phyloP scores from a whole-genome alignment of 1,140 invertebrate genomes.

The Agraylea sexmaculata region DNA sequence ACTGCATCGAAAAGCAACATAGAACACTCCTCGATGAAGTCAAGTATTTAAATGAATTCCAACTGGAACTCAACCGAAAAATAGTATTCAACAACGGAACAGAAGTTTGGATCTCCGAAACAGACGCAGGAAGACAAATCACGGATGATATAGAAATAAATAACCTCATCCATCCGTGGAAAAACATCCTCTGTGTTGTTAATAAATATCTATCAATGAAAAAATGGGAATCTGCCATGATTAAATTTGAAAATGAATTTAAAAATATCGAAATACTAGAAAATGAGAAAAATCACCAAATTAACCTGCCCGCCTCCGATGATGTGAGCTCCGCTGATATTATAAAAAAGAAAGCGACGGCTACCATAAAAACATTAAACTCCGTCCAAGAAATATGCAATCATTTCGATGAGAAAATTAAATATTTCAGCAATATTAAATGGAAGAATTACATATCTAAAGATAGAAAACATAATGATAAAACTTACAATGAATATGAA shows the following conservation, averaged over 20 bases:
- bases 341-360: too few species aligned
- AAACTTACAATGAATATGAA: constrained; percentile 7
- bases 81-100: constrained; percentile 10
- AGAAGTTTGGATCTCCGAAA: constrained; percentile 8
- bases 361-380: too few species aligned
- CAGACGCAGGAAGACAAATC: neutral
- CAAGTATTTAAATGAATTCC: constrained; percentile 2
- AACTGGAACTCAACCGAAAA: constrained; percentile 6
- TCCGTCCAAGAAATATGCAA: too few species aligned
- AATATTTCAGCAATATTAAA: too few species aligned
- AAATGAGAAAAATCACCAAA: constrained; percentile 6
- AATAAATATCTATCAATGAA: too few species aligned
- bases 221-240: neutral
- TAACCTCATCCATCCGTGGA: too few species aligned
- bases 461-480: constrained; percentile 3
- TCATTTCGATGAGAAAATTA: too few species aligned
- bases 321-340: neutral
- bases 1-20: constrained; percentile 3
- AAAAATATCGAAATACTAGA: constrained; percentile 6
- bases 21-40: constrained; percentile 7
- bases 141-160: too few species aligned
- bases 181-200: too few species aligned
- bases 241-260: neutral
- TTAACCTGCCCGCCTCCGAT: constrained; percentile 2
- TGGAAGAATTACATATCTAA: constrained; percentile 7